Conservation (phyloP, 2,797 vertebrate species). For the Fistularia commersonii region DNA sequence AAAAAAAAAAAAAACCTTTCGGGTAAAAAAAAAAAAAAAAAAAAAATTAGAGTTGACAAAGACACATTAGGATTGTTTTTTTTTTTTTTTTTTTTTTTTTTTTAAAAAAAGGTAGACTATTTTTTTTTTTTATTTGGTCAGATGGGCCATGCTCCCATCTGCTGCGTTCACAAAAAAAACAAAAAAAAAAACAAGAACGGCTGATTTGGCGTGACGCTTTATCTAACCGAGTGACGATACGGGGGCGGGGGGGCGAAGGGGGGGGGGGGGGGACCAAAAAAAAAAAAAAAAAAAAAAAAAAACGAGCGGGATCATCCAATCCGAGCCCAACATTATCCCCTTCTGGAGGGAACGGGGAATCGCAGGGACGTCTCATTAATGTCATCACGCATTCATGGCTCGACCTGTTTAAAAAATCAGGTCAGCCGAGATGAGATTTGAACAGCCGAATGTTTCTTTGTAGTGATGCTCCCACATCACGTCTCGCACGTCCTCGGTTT, state of each 20-base stretch:
- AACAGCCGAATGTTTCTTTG: slow-evolving; percentile 25
- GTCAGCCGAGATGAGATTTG: slow-evolving; percentile 46
- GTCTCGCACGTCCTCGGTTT: background rate
- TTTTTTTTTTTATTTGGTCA: background rate
- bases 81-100: slow-evolving; percentile 4
- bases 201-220: slow-evolving; percentile 36
- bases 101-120: background rate
- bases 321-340: slow-evolving; percentile 42
- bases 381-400: slow-evolving; percentile 29
- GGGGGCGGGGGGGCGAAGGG: background rate
- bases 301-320: slow-evolving; percentile 6
- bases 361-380: slow-evolving; percentile 23
- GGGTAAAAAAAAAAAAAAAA: slow-evolving; percentile 44
- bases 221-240: slow-evolving; percentile 34
- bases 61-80: slow-evolving; percentile 8
- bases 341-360: slow-evolving; percentile 17
- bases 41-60: slow-evolving; percentile 18
- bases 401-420: slow-evolving; percentile 50
- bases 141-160: slow-evolving; percentile 9
- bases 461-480: background rate
- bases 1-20: slow-evolving; percentile 34
- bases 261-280: background rate
- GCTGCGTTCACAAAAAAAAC: slow-evolving; percentile 17
- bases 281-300: too few species aligned
- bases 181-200: slow-evolving; percentile 11